A percentile compares a stretch with the other conserved stretches of the same genome.
Conservation (phyloP, 2,888 invertebrate species). For the Hyppa rectilinea region DNA sequence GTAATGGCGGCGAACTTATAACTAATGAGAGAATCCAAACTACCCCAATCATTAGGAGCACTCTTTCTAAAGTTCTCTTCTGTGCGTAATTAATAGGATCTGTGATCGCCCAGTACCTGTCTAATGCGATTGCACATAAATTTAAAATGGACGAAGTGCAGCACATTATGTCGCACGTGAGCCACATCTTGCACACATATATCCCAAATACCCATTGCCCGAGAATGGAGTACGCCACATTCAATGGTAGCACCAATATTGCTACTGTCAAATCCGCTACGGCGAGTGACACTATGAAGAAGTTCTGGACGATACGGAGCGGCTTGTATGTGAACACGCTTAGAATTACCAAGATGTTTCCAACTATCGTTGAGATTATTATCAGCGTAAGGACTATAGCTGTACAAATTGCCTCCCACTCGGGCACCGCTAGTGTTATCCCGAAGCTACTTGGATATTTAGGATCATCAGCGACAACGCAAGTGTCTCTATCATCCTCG, state of each 20-base stretch:
- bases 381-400: slow-evolving; percentile 96
- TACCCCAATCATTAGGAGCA: slow-evolving; percentile 95
- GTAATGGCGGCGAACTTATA: slow-evolving; percentile 97
- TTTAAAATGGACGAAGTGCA: slow-evolving; percentile 99
- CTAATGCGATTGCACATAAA: slow-evolving; percentile 98
- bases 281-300: slow-evolving; percentile 98
- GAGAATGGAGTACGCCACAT: slow-evolving; percentile 97
- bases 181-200: slow-evolving; percentile 98
- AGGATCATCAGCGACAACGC: slow-evolving; percentile 85
- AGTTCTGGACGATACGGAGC: slow-evolving; percentile 97
- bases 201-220: slow-evolving; percentile 98
- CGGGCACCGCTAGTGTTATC: slow-evolving; percentile 93
- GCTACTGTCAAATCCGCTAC: slow-evolving; percentile 98
- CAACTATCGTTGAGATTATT: slow-evolving; percentile 96
- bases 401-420: slow-evolving; percentile 96
- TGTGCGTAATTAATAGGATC: slow-evolving; percentile 98
- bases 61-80: slow-evolving; percentile 96
- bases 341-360: slow-evolving; percentile 97
- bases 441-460: slow-evolving; percentile 93
- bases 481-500: slow-evolving; percentile 84
- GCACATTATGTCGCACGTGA: slow-evolving; percentile 98
- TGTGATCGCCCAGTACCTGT: slow-evolving; percentile 98
- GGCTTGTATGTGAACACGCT: slow-evolving; percentile 99
- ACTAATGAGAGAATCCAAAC: slow-evolving; percentile 96
- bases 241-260: slow-evolving; percentile 97